Conservation (phyloP, 2,888 invertebrate genomes). For the Macroteleia sp. region DNA sequence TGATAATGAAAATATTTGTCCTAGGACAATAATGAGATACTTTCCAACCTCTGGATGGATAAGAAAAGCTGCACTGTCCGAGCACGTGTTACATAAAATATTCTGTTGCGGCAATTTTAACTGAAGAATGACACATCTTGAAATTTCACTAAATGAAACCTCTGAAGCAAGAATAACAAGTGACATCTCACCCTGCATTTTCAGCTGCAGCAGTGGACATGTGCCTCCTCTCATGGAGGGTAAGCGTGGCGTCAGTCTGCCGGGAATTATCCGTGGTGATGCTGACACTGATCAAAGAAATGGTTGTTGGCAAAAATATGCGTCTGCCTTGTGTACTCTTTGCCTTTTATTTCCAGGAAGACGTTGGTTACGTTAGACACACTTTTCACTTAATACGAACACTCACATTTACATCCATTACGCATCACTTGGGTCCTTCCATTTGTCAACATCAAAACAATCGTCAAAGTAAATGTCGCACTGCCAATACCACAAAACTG, state of each 20-base stretch:
- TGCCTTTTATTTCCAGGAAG: conserved; percentile 31
- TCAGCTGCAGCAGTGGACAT: conserved; percentile 87
- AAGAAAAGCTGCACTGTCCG: no score
- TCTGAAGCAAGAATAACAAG: conserved; percentile 31
- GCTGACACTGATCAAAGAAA: conserved; percentile 53
- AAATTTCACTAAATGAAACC: no score
- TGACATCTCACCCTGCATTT: conserved; percentile 86
- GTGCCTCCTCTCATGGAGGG: conserved; percentile 87
- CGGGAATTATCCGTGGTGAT: conserved; percentile 86
- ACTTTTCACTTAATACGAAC: conserved; percentile 54
- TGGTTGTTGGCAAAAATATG: conserved; percentile 48
- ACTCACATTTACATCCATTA: conserved; percentile 53
- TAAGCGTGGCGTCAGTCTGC: conserved; percentile 85
- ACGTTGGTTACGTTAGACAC: conserved; percentile 26
- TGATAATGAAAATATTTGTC: no score
- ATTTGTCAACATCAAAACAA: conserved; percentile 46
- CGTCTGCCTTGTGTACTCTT: conserved; percentile 5
- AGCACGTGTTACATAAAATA: no score
- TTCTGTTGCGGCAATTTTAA: no score
- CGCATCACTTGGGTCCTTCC: conserved; percentile 27
- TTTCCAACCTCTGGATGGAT: no score
- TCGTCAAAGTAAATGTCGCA: conserved; percentile 55
- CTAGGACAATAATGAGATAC: no score
- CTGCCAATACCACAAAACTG: conserved; percentile 32
- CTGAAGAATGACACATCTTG: no score